These are phyloP conservation scores for Dasypolia templi DNA, from an alignment of 2,888 invertebrate genomes.

Conservation along the genomic window DNA sequence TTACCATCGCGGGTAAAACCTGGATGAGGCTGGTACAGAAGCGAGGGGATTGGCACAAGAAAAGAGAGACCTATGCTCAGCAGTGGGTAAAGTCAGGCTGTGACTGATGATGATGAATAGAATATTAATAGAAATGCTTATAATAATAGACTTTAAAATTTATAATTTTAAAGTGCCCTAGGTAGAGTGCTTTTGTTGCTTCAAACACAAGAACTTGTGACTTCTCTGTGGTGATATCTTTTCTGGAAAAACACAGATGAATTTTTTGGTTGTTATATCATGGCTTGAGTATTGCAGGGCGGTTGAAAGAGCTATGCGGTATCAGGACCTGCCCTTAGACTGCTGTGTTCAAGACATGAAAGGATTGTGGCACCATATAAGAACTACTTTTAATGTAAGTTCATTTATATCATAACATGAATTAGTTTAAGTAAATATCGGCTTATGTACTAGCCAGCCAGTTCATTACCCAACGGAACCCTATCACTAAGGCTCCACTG, in stretches of 20 bases:
- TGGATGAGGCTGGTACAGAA: too few species aligned
- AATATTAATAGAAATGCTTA: too few species aligned
- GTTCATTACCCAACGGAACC: too few species aligned
- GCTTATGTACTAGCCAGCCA: not conserved
- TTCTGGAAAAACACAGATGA: not conserved
- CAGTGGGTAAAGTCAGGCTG: too few species aligned
- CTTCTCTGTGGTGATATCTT: not conserved
- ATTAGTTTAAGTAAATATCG: not conserved
- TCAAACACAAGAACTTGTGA: too few species aligned
- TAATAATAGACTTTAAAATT: not conserved
- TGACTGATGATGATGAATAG: too few species aligned
- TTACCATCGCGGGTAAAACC: too few species aligned
- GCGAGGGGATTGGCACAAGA: too few species aligned
- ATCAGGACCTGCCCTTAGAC: conserved; percentile 81
- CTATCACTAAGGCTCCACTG: too few species aligned
- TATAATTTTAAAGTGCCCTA: too few species aligned
- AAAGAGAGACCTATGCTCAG: too few species aligned
- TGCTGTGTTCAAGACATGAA: conserved; percentile 87
- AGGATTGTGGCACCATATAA: conserved; percentile 85
- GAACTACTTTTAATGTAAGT: conserved; percentile 84
- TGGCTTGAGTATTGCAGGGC: conserved; percentile 71
- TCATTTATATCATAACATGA: not conserved
- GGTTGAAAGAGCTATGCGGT: conserved; percentile 83
- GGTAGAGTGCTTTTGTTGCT: not conserved
- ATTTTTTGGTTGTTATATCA: not conserved